Evolutionary conservation across 2,888 invertebrate genomes (phyloP).

Genomic region (Octodonta nipae): DNA sequence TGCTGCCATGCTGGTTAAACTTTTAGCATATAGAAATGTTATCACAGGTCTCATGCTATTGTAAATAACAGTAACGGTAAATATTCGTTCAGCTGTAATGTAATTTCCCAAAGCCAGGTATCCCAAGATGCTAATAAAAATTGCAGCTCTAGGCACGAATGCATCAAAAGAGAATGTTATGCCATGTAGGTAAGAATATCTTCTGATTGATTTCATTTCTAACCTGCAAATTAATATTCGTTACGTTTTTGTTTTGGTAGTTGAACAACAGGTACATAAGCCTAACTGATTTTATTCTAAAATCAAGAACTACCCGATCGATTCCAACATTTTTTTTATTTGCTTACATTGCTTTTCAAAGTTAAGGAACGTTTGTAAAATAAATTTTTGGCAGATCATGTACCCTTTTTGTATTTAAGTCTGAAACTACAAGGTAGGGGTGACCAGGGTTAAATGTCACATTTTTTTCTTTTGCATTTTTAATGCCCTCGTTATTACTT

Average conservation of each 20-base stretch:
- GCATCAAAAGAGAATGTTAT: conserved; percentile 70
- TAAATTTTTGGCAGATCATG: no score
- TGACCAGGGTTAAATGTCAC: no score
- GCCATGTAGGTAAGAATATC: conserved; percentile 64
- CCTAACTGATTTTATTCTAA: background rate
- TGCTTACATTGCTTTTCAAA: no score
- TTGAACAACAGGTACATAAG: background rate
- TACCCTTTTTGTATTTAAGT: no score
- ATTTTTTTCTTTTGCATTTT: no score
- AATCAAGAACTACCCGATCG: no score
- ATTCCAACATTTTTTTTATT: no score
- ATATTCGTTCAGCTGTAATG: conserved; percentile 72
- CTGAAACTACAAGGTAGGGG: no score
- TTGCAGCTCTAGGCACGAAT: conserved; percentile 75
- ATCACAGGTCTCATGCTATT: conserved; percentile 76
- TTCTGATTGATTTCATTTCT: conserved; percentile 58
- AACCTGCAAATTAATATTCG: no score
- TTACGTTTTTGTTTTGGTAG: no score
- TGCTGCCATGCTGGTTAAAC: conserved; percentile 69
- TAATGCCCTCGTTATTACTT: no score
- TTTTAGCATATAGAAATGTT: conserved; percentile 83
- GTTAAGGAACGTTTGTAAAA: no score
- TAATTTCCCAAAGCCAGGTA: conserved; percentile 57
- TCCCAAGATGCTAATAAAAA: conserved; percentile 70
- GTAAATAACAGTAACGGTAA: conserved; percentile 80